Conservation (phyloP, 2,888 invertebrate genomes). For the Melanchra persicariae region DNA sequence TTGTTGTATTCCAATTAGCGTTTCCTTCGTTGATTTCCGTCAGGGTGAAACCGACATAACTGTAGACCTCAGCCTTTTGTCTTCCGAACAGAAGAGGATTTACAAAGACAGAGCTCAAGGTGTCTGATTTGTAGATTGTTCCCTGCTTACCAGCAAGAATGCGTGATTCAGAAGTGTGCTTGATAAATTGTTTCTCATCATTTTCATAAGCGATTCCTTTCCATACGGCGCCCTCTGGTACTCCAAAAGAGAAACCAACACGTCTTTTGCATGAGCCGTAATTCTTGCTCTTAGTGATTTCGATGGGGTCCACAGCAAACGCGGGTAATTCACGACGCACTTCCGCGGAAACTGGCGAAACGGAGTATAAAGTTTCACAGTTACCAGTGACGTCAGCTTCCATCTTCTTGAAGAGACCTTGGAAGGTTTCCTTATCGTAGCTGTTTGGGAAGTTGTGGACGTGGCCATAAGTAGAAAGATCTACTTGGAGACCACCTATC, state of each 20-base stretch:
- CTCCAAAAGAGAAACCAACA: constrained; percentile 92
- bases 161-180: constrained; percentile 91
- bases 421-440: constrained; percentile 84
- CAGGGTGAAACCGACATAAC: constrained; percentile 90
- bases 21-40: constrained; percentile 74
- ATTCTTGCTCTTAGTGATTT: constrained; percentile 92
- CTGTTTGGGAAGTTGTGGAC: constrained; percentile 85
- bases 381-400: constrained; percentile 93
- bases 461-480: constrained; percentile 91
- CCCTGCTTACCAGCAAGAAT: constrained; percentile 90
- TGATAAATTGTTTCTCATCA: constrained; percentile 88
- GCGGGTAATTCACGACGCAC: constrained; percentile 89
- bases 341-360: constrained; percentile 91
- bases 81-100: constrained; percentile 90
- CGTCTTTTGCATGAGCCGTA: constrained; percentile 91
- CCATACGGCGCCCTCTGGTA: constrained; percentile 89
- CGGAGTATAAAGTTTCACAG: constrained; percentile 92
- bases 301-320: constrained; percentile 89
- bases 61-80: constrained; percentile 91
- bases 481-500: constrained; percentile 92
- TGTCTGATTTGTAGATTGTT: constrained; percentile 92
- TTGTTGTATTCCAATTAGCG: constrained; percentile 80
- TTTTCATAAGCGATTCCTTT: constrained; percentile 84
- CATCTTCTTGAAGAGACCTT: constrained; percentile 92
- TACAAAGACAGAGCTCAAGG: constrained; percentile 91